Base-by-base conservation (phyloP, 1,140 invertebrate genomes). In the Trichonephila clavipes region DNA sequence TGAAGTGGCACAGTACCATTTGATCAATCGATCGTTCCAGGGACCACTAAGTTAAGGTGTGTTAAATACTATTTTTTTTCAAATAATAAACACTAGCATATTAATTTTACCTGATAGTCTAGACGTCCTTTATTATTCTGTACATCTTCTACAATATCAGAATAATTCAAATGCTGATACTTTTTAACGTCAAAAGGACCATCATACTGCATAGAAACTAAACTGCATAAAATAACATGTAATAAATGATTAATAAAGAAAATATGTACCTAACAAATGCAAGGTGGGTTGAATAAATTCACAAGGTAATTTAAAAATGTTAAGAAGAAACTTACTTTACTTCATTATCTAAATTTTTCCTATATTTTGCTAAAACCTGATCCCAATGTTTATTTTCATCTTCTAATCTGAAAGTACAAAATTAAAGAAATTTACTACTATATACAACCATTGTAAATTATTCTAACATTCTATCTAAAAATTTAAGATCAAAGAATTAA, bases 371-470 rank as follows among this genome's bases (percentile, higher is more conserved):
- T 87, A 62, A 34, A 10, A 87, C 18, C 14, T 61, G 18, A 87
- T 87, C 85, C 85, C 85, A 87, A 21, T 40, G n/a, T 18, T 21
- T 61, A 18, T 16, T 64, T 62, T 87, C 85, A 21, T 87, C 28
- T 34, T 87, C 85, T 19, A 87, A 62, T 40, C 85, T 87, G n/a
- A 83, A 83, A 83, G 12, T 12, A 58, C 10, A 77, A 28, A 64
- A 64, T 5, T 10, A 51, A 51, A 0, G 7, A 51, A 51, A 10
- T 12, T 40, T 51, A 51, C 51, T 51, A 51, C 51, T 51, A 0
- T 1, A 40, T 40, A 2, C 2, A 40, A 40, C 34, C 4, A 40
- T 40, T 0, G 34, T 40, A 40, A 40, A 40, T 1, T 3, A 40
- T 51, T 10, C 1, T 7, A 10, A 51, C 51, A 51, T 51, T 51